A percentile compares a stretch with the other conserved stretches of the same genome.
Evolutionary conservation across 1,140 invertebrate genomes (phyloP).

Genomic region (Heliconius eleuchia): DNA sequence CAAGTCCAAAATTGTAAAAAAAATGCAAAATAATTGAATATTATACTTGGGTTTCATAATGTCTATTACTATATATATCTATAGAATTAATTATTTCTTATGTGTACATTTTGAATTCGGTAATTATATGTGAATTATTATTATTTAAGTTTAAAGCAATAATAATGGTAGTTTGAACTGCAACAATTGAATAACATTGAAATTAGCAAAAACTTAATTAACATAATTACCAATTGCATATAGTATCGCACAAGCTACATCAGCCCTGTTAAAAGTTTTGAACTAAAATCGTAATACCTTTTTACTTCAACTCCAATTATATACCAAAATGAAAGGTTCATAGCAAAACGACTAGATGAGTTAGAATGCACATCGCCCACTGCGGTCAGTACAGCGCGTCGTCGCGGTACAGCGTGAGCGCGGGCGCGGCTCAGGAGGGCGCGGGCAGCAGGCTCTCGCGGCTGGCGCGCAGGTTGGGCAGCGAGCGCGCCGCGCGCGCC

Average conservation of each 20-base stretch:
- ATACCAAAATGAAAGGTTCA: constrained; percentile 5
- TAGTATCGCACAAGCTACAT: background rate
- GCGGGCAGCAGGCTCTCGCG: constrained; percentile 82
- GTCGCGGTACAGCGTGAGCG: constrained; percentile 63
- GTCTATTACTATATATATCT: no score
- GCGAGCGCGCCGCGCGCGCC: constrained; percentile 81
- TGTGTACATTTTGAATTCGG: background rate
- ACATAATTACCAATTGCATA: background rate
- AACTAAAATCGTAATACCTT: background rate
- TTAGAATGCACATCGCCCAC: background rate
- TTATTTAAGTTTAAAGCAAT: background rate
- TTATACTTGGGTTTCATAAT: background rate
- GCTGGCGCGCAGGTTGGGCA: constrained; percentile 85
- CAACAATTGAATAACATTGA: background rate
- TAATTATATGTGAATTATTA: background rate
- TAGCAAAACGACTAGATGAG: background rate
- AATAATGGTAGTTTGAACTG: background rate
- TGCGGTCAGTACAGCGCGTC: constrained; percentile 66
- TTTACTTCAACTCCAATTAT: background rate
- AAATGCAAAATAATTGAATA: background rate
- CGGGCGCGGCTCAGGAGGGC: constrained; percentile 48
- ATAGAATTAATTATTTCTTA: background rate
- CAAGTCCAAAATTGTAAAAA: background rate
- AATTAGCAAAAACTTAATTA: background rate
- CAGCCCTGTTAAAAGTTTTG: background rate